A percentile compares a stretch with the other conserved stretches of the same genome.
Conservation (phyloP, 2,888 invertebrate species). For the Zelleria hepariella region DNA sequence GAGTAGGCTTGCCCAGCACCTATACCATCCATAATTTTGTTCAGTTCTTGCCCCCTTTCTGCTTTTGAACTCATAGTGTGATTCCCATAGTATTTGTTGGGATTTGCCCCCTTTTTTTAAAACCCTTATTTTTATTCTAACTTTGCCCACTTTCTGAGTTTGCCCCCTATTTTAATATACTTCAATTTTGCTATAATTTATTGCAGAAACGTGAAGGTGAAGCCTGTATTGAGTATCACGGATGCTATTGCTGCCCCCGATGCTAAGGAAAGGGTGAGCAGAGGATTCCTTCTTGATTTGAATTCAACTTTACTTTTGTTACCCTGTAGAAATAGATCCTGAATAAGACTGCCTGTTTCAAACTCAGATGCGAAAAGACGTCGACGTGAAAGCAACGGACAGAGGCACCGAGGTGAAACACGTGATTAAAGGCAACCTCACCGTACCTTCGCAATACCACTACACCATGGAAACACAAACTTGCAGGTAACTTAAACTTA, state of each 20-base stretch:
- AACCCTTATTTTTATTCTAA: too few species aligned
- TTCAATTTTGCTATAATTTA: too few species aligned
- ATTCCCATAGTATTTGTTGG: too few species aligned
- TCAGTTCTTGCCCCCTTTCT: too few species aligned
- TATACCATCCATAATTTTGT: too few species aligned
- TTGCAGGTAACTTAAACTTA: constrained; percentile 46
- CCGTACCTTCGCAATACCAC: constrained; percentile 78
- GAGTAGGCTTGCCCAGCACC: too few species aligned
- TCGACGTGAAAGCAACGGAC: constrained; percentile 35
- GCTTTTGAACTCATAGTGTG: too few species aligned
- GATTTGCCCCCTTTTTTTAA: too few species aligned
- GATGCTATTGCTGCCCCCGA: constrained; percentile 65
- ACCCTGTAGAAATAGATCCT: not conserved
- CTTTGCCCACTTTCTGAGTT: too few species aligned
- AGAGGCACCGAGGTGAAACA: constrained; percentile 53
- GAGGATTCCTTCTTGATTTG: not conserved
- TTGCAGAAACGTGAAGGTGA: constrained; percentile 47
- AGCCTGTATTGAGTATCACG: constrained; percentile 50
- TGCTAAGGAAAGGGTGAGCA: constrained; percentile 45
- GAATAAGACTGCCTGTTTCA: not conserved
- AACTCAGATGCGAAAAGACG: constrained; percentile 42
- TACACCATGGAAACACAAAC: constrained; percentile 83
- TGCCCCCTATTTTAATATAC: too few species aligned
- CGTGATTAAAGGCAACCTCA: constrained; percentile 69
- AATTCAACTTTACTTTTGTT: not conserved